Base-by-base conservation (phyloP, 1,140 invertebrate genomes). In the Sarcophaga bullata region DNA sequence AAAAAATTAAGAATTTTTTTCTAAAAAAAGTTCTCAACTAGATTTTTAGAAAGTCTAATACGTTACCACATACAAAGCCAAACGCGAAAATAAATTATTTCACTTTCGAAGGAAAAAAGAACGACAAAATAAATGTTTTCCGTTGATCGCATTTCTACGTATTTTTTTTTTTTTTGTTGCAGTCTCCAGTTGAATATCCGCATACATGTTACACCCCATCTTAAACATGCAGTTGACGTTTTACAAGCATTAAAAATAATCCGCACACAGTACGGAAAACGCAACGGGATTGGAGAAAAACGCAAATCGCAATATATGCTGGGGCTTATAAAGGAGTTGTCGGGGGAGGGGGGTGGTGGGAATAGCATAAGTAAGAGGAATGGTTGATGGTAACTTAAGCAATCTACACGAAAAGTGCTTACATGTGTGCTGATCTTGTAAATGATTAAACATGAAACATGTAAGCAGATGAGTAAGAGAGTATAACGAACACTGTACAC, bases 241-340 rank as follows among this genome's bases (percentile, higher is more conserved):
- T 76, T 76, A 76, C 73, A 76, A 76, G 73, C 46, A 76, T 76
- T 76, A 76, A 76, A 37, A 76, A 76, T 76, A 76, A 76, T 76
- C 73, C 73, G 49, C 47, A 76, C 25, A 37, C 25, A 37, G 25
- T 37, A 37, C 73, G n/a, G 17, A 13, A 49, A 73, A 75, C 73
- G 73, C 73, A 75, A 76, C 47, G 3, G 58, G 19, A 68, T n/a
- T 37, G 58, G 58, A 68, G 25, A 48, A 76, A 49, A 76, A 46
- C 46, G 15, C 73, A 47, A 73, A 54, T 15, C 73, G n/a, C 13
- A 76, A 76, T n/a, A 48, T 48, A 76, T 48, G 1, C 15, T 37
- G 25, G 15, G 6, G 58, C 0, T 17, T 15, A 47, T 25, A 76
- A 49, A 48, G 62, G 8, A 19, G n/a, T n/a, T n/a, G n/a, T n/a